Evolutionary conservation across 2,797 vertebrate species (phyloP).

Genomic region (Sebastes wilsoni): DNA sequence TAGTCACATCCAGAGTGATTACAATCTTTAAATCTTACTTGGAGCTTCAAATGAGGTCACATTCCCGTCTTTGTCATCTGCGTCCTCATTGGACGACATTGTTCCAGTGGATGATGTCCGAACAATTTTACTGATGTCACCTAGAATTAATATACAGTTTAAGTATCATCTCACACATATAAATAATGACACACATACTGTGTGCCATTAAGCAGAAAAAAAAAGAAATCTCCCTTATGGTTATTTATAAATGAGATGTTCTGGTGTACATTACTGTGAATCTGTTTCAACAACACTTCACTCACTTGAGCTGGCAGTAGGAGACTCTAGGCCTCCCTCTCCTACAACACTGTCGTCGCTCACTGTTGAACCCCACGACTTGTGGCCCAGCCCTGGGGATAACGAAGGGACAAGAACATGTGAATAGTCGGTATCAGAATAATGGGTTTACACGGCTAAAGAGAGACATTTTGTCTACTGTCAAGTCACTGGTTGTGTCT

Average conservation of each 20-base stretch:
- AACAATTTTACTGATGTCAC: conserved; percentile 85
- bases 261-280: not conserved
- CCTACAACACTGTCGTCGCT: conserved; percentile 84
- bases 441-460: not conserved
- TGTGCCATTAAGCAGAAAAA: not conserved
- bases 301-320: conserved; percentile 80
- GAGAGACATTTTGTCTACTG: not conserved
- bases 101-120: conserved; percentile 88
- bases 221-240: not conserved
- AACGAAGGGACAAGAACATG: not conserved
- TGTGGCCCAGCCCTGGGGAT: conserved; percentile 88
- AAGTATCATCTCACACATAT: not conserved
- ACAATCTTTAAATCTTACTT: conserved; percentile 75
- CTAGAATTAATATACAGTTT: conserved; percentile 63
- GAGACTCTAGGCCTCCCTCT: conserved; percentile 81
- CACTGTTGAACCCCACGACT: conserved; percentile 90
- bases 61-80: conserved; percentile 84
- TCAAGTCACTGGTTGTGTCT: not conserved
- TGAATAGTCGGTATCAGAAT: not conserved
- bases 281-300: not conserved
- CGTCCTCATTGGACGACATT: conserved; percentile 87
- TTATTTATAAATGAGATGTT: not conserved
- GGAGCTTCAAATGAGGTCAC: conserved; percentile 82
- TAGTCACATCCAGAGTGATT: not conserved
- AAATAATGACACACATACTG: not conserved